Conservation (phyloP, 2,888 invertebrate genomes). For the Diaprepes abbreviatus region DNA sequence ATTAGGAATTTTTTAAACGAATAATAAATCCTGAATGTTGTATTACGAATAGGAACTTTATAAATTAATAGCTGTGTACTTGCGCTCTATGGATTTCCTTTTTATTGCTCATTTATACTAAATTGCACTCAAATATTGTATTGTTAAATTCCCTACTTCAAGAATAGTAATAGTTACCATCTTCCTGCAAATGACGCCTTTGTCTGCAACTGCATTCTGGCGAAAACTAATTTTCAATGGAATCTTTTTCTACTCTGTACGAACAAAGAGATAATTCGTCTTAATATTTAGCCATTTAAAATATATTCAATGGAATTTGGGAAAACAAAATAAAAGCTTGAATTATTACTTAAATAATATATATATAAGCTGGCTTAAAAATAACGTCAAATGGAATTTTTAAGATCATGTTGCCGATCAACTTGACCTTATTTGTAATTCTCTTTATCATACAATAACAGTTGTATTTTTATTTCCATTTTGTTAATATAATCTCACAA, state of each 20-base stretch:
- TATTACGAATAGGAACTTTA: too few species aligned
- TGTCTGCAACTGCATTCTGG: slow-evolving; percentile 3
- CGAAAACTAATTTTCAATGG: slow-evolving; percentile 1
- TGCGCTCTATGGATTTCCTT: not conserved
- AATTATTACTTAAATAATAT: too few species aligned
- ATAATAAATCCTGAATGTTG: too few species aligned
- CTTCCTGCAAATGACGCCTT: slow-evolving; percentile 12
- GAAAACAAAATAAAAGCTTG: too few species aligned
- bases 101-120: slow-evolving; percentile 1
- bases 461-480: too few species aligned
- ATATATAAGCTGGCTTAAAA: too few species aligned
- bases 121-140: not conserved
- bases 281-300: not conserved
- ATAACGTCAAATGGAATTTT: too few species aligned
- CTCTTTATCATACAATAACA: too few species aligned
- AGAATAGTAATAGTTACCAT: not conserved
- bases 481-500: too few species aligned
- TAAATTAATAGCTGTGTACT: not conserved
- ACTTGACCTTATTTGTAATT: too few species aligned
- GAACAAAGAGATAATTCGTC: slow-evolving; percentile 4
- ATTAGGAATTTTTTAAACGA: too few species aligned
- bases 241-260: slow-evolving; percentile 1
- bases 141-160: not conserved
- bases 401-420: too few species aligned
- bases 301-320: not conserved